These are phyloP conservation scores for Plotosus lineatus DNA, from an alignment of 2,113 vertebrate species.

Conservation along the genomic window DNA sequence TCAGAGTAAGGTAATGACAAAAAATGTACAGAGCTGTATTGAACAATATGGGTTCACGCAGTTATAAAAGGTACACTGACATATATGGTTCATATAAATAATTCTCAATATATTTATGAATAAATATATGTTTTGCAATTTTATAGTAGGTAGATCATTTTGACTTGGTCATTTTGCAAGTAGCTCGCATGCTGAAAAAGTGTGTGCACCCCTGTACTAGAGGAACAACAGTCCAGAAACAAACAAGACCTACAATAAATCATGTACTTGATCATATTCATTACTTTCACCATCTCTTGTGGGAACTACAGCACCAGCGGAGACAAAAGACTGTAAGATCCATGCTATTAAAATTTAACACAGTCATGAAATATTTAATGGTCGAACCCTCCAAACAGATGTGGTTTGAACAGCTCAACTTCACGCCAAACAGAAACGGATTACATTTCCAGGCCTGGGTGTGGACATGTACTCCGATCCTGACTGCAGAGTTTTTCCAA, in stretches of 20 bases:
- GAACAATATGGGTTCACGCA: no score
- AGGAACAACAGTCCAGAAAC: not conserved
- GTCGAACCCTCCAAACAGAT: slow-evolving; percentile 18
- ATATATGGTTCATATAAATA: no score
- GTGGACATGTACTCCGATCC: slow-evolving; percentile 29
- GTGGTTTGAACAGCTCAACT: slow-evolving; percentile 45
- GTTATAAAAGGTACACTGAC: no score
- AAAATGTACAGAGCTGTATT: no score
- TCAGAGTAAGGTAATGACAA: no score
- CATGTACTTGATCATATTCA: not conserved
- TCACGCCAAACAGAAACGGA: slow-evolving; percentile 22
- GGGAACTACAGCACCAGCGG: not conserved
- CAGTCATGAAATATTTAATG: slow-evolving; percentile 64
- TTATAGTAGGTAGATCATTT: no score
- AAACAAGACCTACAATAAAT: not conserved
- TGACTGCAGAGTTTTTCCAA: not conserved
- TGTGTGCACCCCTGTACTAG: no score
- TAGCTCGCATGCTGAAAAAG: no score
- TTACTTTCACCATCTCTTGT: not conserved
- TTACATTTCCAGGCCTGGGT: slow-evolving; percentile 4
- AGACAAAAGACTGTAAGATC: slow-evolving; percentile 14
- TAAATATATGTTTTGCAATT: no score
- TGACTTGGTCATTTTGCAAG: no score
- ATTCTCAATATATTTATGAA: no score
- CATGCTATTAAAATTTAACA: slow-evolving; percentile 50